Evolutionary conservation across 2,888 invertebrate genomes (phyloP), one percentile per base, ranked within the genome.

Genomic region (Eristalis tenax): DNA sequence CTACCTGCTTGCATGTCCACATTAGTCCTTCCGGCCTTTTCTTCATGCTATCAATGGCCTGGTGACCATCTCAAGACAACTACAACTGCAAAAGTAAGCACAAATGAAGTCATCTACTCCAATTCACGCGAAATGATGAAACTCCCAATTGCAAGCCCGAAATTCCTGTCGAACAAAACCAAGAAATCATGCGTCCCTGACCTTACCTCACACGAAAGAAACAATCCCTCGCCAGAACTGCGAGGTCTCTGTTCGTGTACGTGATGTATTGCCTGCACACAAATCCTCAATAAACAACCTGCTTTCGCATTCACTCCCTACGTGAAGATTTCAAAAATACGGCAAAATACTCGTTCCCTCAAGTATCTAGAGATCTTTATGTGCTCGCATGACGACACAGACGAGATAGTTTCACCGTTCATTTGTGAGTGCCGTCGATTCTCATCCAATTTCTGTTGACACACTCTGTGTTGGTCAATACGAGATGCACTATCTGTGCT

Each of bases 361-460:
- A 50, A 50, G 50, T 50, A 50, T 50, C 50, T 50, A 18, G 18
- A 50, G 50, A 50, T 50, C 50, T 50, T 50, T 50, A 50, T 50
- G 50, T 50, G 43, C 18, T 10, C 50, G 18, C 50, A 50, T 18
- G 50, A 50, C 8, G 50, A 50, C 50, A 8, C 50, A 8, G 8
- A n/a, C n/a, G n/a, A 50, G 18, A 18, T 50, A 50, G 50, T 50
- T 50, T 50, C 43, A 50, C 50, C 50, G 50, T 2, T 0, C n/a
- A 50, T 18, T 50, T 50, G 43, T 18, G 8, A 50, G 32, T 32
- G 32, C 32, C 5, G 1, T 5, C 18, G 18, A 18, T 59, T 68
- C 66, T 76, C 59, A 68, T 68, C 43, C 68, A 59, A 68, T 68
- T 68, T 76, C 76, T 8, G 18, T 22, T 32, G 4, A 56, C 56